Base-by-base conservation (phyloP, 2,797 vertebrate species). In the Artibeus jamaicensis region DNA sequence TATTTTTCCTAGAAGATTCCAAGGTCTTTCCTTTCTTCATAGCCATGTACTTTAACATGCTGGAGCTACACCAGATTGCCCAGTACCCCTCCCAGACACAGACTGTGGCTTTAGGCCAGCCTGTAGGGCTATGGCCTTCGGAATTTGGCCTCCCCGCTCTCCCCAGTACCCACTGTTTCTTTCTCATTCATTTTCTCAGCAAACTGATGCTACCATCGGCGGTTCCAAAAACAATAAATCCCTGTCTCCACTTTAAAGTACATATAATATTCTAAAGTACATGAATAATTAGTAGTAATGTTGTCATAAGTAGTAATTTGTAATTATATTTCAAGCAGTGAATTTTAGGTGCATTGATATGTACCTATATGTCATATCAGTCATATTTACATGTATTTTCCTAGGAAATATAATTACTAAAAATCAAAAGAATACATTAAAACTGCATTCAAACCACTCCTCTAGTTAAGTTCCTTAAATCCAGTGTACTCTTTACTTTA, bases 21-120 rank as follows among this genome's bases (percentile, higher is more conserved):
- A 46, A 14, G 3, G 1, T 26, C 14, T 48, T 46, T 24, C 10
- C 5, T 92, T 46, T 86, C 6, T n/a, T 67, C 7, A 50, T 1
- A 39, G 12, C 15, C 2, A 19, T 19, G 6, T 12, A 22, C 14
- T 84, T 70, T 44, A 70, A 42, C 9, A 53, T 37, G 15, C 42
- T 83, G 48, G 0, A 29, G 3, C 12, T 82, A 32, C 44, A 37
- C 1, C 0, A 68, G 16, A 11, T 44, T 44, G 0, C 14, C 26
- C 16, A 73, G 32, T 5, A 1, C 4, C 6, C 3, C 34, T 57
- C 4, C 21, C 3, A 34, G 9, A 21, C 6, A 29, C 6, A 24
- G 65, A n/a, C 8, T 70, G 34, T 79, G 24, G 1, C 6, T 42
- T 6, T 67, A 9, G 46, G 14, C 4, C 15, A 18, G 55, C 29